Percentiles rank a stretch among this genome's conserved stretches.
These are phyloP conservation scores for Lasiommata megera DNA, from an alignment of 2,888 invertebrate species.

Conservation along the genomic window DNA sequence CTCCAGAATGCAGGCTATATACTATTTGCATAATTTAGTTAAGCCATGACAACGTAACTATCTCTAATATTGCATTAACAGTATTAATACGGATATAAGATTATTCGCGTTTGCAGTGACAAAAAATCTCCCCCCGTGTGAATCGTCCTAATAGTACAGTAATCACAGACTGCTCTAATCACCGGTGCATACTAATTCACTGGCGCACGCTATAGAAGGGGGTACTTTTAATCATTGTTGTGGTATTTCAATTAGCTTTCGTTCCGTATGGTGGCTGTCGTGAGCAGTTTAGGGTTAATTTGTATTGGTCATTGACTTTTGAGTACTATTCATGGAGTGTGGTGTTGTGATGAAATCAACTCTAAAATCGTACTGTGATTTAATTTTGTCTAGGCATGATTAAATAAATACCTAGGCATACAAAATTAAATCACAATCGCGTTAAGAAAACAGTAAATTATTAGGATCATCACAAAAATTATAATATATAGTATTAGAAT, in stretches of 20 bases:
- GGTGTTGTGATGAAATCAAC: neutral
- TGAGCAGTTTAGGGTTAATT: slow-evolving; percentile 20
- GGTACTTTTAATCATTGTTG: slow-evolving; percentile 28
- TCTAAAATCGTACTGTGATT: neutral
- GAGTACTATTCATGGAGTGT: neutral
- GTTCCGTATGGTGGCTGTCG: slow-evolving; percentile 15
- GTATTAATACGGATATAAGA: too few species aligned
- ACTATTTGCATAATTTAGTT: too few species aligned
- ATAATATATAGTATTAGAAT: too few species aligned
- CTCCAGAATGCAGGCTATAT: too few species aligned
- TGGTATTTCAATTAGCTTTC: slow-evolving; percentile 24
- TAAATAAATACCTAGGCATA: too few species aligned
- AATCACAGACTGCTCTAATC: slow-evolving; percentile 16
- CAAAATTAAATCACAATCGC: too few species aligned
- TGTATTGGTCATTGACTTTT: slow-evolving; percentile 8
- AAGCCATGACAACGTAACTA: too few species aligned
- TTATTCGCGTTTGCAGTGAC: neutral
- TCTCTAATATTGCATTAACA: too few species aligned
- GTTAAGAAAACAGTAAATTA: too few species aligned
- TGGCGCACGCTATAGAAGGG: slow-evolving; percentile 11
- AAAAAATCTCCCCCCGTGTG: neutral
- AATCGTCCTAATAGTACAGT: neutral
- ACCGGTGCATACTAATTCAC: slow-evolving; percentile 22
- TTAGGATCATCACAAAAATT: too few species aligned
- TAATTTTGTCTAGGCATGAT: neutral